These are phyloP conservation scores for Bujurquina vittata DNA, from an alignment of 2,113 vertebrate species.

Conservation along the genomic window DNA sequence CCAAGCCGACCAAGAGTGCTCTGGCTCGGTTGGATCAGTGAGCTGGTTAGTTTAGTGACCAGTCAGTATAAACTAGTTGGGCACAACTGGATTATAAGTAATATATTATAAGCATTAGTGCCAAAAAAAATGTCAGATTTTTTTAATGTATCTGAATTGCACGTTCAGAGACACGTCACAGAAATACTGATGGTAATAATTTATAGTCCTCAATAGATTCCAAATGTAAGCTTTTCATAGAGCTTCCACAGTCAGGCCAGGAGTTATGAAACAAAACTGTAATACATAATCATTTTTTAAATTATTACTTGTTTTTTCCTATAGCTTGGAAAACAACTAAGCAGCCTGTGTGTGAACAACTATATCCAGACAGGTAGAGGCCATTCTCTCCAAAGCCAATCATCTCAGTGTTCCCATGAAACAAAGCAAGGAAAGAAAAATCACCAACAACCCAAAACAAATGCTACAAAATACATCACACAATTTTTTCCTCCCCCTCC, in stretches of 20 bases:
- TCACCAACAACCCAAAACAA: constrained; percentile 3
- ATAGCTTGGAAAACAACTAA: not conserved
- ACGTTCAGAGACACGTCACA: not conserved
- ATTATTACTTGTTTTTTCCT: not conserved
- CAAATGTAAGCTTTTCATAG: not conserved
- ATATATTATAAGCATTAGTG: not conserved
- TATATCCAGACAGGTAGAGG: too few species aligned
- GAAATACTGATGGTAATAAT: not conserved
- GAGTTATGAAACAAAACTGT: not conserved
- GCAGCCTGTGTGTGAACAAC: not conserved
- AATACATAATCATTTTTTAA: not conserved
- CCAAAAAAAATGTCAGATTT: not conserved
- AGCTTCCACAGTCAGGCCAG: not conserved
- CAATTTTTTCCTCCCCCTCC: not conserved
- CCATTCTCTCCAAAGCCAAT: not conserved
- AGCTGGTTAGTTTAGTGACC: not conserved
- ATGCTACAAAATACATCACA: not conserved
- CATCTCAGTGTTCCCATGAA: not conserved
- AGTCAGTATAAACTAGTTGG: not conserved
- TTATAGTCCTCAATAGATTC: not conserved
- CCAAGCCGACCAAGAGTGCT: not conserved
- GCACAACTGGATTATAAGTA: not conserved
- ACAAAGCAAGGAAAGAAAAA: not conserved
- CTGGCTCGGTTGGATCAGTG: not conserved
- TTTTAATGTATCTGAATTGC: not conserved